Evolutionary conservation across 2,113 vertebrate genomes (phyloP), one percentile per base, ranked within the genome.

Genomic region (Mormyrus lacerda): DNA sequence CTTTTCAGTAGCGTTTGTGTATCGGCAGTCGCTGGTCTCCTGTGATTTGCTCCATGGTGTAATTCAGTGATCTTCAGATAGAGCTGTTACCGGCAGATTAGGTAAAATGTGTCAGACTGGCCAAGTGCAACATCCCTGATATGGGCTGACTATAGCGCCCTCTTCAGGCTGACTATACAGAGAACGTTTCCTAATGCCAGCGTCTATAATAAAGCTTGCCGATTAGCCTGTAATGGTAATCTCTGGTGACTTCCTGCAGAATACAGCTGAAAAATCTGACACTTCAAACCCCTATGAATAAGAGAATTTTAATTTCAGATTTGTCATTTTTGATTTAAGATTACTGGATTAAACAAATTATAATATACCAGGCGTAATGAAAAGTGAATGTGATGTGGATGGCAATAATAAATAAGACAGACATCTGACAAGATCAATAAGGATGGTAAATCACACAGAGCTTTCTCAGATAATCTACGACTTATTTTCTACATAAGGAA

Each of bases 281-380:
- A 48, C 42, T 27, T n/a, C 83, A n/a, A 85, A 44, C 24, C 50
- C 45, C n/a, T 44, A 85, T 24, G 44, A 48, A 85, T 50, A 50
- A 27, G 10, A 50, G 83, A 50, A 50, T 85, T 85, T 85, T 85
- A 85, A 47, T 85, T 50, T 85, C 44, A 85, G n/a, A 85, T 47
- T 47, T 84, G 39, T 47, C 45, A 44, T 69, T 69, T 69, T 69
- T 69, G 61, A 69, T 31, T 79, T 47, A 85, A 50, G 3, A 50
- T 85, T 85, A 85, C 21, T 15, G n/a, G 83, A 50, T 42, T 45
- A 10, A 47, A 50, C 6, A 11, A 50, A 48, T 85, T 50, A 48
- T 3, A 11, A 13, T 21, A 84, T 84, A 27, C n/a, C 9, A 85
- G 82, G 39, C 0, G 3, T 11, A 85, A 47, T 45, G 44, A 86